Conservation (phyloP, 2,888 invertebrate genomes). For the Nemotelus nigrinus region DNA sequence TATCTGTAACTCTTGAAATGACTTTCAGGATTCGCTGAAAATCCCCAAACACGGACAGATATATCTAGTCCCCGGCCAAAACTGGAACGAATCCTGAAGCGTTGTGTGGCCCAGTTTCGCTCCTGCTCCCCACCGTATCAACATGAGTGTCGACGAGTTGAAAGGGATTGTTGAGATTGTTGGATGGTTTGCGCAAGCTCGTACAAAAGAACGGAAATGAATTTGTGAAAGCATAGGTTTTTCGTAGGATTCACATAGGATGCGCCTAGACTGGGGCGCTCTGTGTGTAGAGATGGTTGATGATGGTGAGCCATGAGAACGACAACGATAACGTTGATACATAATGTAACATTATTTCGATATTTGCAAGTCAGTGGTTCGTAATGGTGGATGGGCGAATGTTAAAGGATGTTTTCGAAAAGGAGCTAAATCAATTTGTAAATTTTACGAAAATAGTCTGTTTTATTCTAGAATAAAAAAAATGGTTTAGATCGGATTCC, state of each 20-base stretch:
- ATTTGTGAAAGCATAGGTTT: conserved; percentile 15
- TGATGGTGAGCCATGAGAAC: no score
- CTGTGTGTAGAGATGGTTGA: neutral
- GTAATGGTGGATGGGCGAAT: neutral
- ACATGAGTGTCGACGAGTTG: neutral
- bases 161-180: neutral
- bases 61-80: conserved; percentile 49
- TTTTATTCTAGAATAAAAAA: no score
- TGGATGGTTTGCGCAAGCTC: conserved; percentile 46
- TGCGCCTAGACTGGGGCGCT: conserved; percentile 16
- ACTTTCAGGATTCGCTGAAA: conserved; percentile 44
- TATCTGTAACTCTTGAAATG: conserved; percentile 35
- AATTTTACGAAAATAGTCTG: no score
- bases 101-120: conserved; percentile 45
- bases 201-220: conserved; percentile 18
- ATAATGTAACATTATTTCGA: conserved; percentile 37
- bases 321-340: conserved; percentile 4
- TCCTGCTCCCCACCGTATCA: neutral
- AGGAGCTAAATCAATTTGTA: no score
- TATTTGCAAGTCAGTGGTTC: conserved; percentile 14
- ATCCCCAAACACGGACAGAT: conserved; percentile 51
- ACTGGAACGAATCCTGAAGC: conserved; percentile 45
- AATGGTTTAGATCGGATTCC: no score
- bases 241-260: conserved; percentile 35
- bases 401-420: no score